Evolutionary conservation across 2,797 vertebrate species (phyloP), one percentile per base, ranked within the genome.

Genomic region (Xiphorhynchus erythropygius): DNA sequence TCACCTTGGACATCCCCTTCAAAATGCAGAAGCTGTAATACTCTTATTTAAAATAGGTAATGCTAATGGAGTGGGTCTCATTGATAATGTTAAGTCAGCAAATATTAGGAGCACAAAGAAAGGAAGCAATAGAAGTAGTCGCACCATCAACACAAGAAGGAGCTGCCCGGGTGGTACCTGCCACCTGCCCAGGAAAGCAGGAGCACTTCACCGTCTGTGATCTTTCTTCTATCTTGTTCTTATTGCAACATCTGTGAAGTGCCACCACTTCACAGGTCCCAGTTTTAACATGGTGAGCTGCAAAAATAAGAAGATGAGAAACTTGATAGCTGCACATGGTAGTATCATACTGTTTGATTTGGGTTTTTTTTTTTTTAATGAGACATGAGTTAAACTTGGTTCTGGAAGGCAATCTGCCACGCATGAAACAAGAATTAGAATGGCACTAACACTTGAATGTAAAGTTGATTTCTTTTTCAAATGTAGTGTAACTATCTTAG

Each of bases 201-300:
- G 99, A 99, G 91, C 99, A 99, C 98, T 99, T 99, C 93, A 99
- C 99, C 0, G 99, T 99, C 97, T 99, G 99, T 25, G 99, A 99
- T 44, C 99, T 98, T 94, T 99, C 99, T 97, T 99, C 99, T 95
- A 99, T 99, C 97, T 99, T 99, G 98, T 99, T 99, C 98, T 99
- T 99, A 98, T 99, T 99, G 98, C 99, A 99, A 98, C 99, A 99
- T 97, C 99, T 98, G 96, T 99, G 99, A 94, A 99, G 94, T 3
- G 99, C 99, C 98, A 99, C 99, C 96, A 99, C 99, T 97, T 99
- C 99, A 62, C 99, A 99, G 82, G 99, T 99, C 93, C 99, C 99
- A 14, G 99, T 99, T 93, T 98, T 98, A 97, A 99, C 99, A 94
- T 98, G 98, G 89, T 99, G 98, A 93, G 96, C 98, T 98, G 98